phyloP scores from a whole-genome alignment of 2,888 invertebrate species.

The Melikaiella ostensackeni region DNA sequence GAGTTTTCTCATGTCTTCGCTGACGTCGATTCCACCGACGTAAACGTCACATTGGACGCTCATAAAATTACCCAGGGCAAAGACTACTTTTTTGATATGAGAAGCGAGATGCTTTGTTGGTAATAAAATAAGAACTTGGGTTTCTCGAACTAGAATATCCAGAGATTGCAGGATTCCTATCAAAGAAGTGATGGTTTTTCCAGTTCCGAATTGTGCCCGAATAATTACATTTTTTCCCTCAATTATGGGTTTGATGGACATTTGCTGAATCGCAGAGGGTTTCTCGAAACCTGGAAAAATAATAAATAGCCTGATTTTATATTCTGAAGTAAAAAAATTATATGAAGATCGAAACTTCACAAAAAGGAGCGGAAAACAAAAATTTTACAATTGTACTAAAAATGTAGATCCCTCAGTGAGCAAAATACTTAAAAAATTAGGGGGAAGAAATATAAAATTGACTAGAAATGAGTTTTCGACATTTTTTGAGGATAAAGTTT shows the following conservation, averaged over 20 bases:
- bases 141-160: constrained; percentile 95
- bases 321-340: too few species aligned
- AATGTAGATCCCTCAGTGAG: too few species aligned
- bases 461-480: too few species aligned
- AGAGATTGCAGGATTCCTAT: constrained; percentile 96
- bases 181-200: constrained; percentile 99
- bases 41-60: constrained; percentile 99
- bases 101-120: constrained; percentile 98
- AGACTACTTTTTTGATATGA: constrained; percentile 97
- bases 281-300: constrained; percentile 93
- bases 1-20: constrained; percentile 98
- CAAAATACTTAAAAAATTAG: too few species aligned
- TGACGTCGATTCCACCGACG: constrained; percentile 98
- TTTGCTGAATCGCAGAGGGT: constrained; percentile 98
- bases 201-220: constrained; percentile 99
- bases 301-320: too few species aligned
- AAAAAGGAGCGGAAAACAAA: too few species aligned
- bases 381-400: too few species aligned
- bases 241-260: constrained; percentile 96
- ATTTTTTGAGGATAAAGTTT: too few species aligned
- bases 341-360: too few species aligned
- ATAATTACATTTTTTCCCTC: constrained; percentile 99
- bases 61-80: constrained; percentile 98
- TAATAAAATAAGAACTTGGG: too few species aligned
- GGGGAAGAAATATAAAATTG: too few species aligned